These are phyloP conservation scores for Peromyscus melanophrys DNA, from an alignment of 2,797 vertebrate species.

Conservation along the genomic window DNA sequence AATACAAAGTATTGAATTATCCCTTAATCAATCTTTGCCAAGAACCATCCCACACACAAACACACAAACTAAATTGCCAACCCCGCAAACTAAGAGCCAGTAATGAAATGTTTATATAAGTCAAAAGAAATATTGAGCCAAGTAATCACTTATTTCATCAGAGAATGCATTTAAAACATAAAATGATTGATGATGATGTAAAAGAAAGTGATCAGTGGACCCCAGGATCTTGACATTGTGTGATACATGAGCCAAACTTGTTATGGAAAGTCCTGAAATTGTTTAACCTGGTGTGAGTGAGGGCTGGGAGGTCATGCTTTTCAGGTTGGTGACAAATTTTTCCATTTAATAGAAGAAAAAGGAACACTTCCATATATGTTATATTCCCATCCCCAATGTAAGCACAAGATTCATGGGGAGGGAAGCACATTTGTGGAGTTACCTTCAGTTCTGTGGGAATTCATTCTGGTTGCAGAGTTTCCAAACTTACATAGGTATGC, in stretches of 20 bases:
- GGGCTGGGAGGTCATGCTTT: slow-evolving; percentile 77
- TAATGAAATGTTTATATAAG: slow-evolving; percentile 86
- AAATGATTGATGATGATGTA: slow-evolving; percentile 87
- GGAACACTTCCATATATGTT: slow-evolving; percentile 34
- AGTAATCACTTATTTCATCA: slow-evolving; percentile 86
- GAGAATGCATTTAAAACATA: slow-evolving; percentile 85
- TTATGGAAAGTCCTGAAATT: slow-evolving; percentile 83
- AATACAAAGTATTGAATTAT: slow-evolving; percentile 83
- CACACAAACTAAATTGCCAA: slow-evolving; percentile 83
- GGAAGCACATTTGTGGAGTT: not conserved
- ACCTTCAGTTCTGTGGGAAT: slow-evolving; percentile 45
- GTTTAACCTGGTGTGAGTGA: slow-evolving; percentile 77
- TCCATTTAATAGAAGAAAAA: slow-evolving; percentile 74
- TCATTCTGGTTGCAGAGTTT: slow-evolving; percentile 53
- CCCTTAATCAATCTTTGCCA: slow-evolving; percentile 84
- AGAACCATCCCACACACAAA: slow-evolving; percentile 80
- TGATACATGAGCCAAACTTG: slow-evolving; percentile 76
- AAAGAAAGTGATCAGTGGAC: slow-evolving; percentile 83
- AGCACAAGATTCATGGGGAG: slow-evolving; percentile 42
- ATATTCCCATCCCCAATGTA: not conserved
- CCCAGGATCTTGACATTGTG: slow-evolving; percentile 69
- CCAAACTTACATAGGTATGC: slow-evolving; percentile 36
- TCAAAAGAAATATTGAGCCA: slow-evolving; percentile 84
- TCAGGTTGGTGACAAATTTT: slow-evolving; percentile 80
- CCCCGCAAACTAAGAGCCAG: slow-evolving; percentile 78